Percentiles rank a stretch among this genome's conserved stretches.
These are phyloP conservation scores for Drosophila azteca DNA, from an alignment of 1,140 invertebrate genomes.

Conservation along the genomic window DNA sequence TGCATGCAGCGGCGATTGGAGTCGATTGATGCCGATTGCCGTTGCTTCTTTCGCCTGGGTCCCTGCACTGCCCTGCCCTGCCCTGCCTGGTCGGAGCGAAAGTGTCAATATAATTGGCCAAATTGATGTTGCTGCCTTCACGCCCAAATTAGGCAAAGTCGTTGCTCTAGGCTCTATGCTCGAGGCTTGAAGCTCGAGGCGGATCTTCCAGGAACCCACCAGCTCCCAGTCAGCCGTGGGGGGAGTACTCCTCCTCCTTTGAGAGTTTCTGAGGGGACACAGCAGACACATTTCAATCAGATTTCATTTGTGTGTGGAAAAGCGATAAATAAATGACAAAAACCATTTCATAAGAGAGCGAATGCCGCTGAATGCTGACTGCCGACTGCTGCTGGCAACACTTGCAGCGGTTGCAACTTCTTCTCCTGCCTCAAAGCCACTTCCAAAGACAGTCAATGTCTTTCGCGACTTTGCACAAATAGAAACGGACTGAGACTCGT, in stretches of 20 bases:
- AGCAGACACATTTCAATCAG: slow-evolving; percentile 81
- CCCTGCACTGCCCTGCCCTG: too few species aligned
- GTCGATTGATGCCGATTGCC: slow-evolving; percentile 52
- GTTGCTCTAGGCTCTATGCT: background rate
- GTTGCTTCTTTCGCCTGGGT: too few species aligned
- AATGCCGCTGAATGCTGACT: slow-evolving; percentile 32
- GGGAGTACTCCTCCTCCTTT: too few species aligned
- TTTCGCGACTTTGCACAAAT: slow-evolving; percentile 66
- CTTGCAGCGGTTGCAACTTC: slow-evolving; percentile 32
- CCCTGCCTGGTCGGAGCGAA: slow-evolving; percentile 47
- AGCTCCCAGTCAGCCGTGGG: slow-evolving; percentile 2
- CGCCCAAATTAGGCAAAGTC: slow-evolving; percentile 68
- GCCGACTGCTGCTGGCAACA: slow-evolving; percentile 16
- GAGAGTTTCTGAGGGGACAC: background rate
- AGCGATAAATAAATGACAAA: slow-evolving; percentile 83
- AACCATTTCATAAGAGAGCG: slow-evolving; percentile 78
- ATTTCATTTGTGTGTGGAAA: slow-evolving; percentile 73
- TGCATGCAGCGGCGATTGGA: slow-evolving; percentile 50
- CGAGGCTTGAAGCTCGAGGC: background rate
- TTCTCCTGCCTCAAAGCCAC: slow-evolving; percentile 22
- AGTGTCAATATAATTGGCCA: slow-evolving; percentile 82
- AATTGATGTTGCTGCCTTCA: slow-evolving; percentile 66
- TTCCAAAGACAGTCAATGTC: slow-evolving; percentile 36
- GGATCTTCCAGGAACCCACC: slow-evolving; percentile 24
- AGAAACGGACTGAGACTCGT: slow-evolving; percentile 58